Evolutionary conservation across 2,113 vertebrate genomes (phyloP), one percentile per base, ranked within the genome.

Genomic region (Jacana jacana): DNA sequence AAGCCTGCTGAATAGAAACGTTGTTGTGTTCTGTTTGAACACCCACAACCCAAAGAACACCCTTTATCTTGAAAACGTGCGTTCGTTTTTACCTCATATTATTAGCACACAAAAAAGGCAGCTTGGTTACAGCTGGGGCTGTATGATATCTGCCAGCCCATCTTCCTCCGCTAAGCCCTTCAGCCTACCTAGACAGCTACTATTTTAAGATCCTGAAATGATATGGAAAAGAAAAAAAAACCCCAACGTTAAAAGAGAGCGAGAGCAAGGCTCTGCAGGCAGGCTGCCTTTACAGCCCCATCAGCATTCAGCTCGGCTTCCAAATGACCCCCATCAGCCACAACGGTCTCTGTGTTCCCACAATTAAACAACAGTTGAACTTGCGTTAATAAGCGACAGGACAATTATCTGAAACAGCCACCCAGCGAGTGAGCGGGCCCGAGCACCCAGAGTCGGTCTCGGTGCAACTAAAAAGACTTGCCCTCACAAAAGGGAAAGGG

Each of bases 21-120:
- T 78, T 95, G 93, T 78, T 93, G 94, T 90, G 92, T 66, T 95
- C 88, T 86, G 79, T 90, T 90, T 90, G 76, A 96, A 96, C 95
- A 96, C 90, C 95, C 88, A 96, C 95, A 69, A 85, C 75, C 83
- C 23, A 1, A 37, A 82, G 93, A 93, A 88, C 92, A 91, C 66
- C 92, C 55, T 94, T 93, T 70, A 83, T 88, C 92, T 90, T 6
- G 57, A 77, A 87, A 87, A 81, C 4, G 2, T 40, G 42, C 39
- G 5, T 54, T 51, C 70, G 24, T 78, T 90, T 84, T 84, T 71
- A 60, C 76, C 72, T 40, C 58, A 58, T 51, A 69, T 83, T 86
- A 68, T 70, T 55, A 48, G 82, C 81, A 73, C 72, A 71, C 46
- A 78, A 58, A 78, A 37, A 18, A 42, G 16, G 55, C 55, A 33